Base-by-base conservation (phyloP, 2,797 vertebrate genomes). In the Gallinago nigripennis region DNA sequence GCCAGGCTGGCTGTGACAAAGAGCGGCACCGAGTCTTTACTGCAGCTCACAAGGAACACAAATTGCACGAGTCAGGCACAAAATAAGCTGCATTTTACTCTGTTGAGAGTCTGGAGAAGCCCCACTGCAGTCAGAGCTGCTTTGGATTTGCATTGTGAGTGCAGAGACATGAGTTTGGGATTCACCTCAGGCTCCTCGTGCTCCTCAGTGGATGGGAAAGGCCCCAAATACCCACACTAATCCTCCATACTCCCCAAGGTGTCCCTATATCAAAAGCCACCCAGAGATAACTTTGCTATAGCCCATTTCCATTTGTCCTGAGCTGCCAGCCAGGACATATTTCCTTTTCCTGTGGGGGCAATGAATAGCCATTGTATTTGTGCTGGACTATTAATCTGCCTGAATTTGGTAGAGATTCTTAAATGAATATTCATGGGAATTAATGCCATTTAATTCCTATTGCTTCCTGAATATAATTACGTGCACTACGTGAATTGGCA, bases 341-440 rank as follows among this genome's bases (percentile, higher is more conserved):
- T 95, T 92, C 91, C 73, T 94, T 90, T 90, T 96, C 95, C 95
- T 94, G 66, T 17, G 82, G 51, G 92, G 85, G 73, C 89, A 90
- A 77, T 79, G 85, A 90, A 91, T 76, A 92, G 89, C 89, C 85
- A 45, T 91, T 76, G 95, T 82, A 96, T 96, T 94, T 94, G 77
- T 4, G 0, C 35, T 75, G 73, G 72, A 37, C 89, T 94, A 91
- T 96, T 90, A 91, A 95, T 95, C 95, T 92, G 91, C 92, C 91
- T 70, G 65, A 96, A 86, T 92, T 94, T 90, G 85, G 92, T 95
- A 41, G 51, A 81, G 77, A 72, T 76, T 66, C 91, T 88, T 53
- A 89, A 90, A 86, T 96, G 95, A 94, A 96, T 96, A 96, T 96
- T 96, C 92, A 96, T 96, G 51, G 82, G 20, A 95, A 92, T 96